These are phyloP conservation scores for Oophaga sylvatica DNA, from an alignment of 2,797 vertebrate species.

Conservation along the genomic window DNA sequence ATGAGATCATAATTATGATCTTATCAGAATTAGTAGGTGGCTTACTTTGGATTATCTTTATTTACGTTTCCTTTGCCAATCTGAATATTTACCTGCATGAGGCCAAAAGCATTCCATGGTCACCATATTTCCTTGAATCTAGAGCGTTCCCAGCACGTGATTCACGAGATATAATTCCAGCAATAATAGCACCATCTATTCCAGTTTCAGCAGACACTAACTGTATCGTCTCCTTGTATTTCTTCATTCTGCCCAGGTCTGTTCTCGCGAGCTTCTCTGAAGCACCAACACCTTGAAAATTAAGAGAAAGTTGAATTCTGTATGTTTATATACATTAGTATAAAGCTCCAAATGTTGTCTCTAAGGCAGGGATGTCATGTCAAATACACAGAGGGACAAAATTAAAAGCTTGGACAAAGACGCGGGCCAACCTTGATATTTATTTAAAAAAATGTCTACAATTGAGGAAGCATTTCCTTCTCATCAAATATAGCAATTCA, in stretches of 20 bases:
- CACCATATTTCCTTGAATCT: conserved; percentile 35
- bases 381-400: no score
- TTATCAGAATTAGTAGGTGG: no score
- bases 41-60: background rate
- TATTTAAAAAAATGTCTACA: no score
- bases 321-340: background rate
- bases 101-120: conserved; percentile 64
- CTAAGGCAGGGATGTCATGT: no score
- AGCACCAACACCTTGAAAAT: conserved; percentile 21
- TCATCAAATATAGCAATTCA: no score
- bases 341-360: no score
- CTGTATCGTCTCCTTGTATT: conserved; percentile 62
- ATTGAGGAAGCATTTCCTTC: no score
- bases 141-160: conserved; percentile 62
- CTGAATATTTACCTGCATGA: conserved; percentile 67
- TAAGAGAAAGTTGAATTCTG: background rate
- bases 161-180: conserved; percentile 69
- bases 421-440: no score
- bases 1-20: no score
- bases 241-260: conserved; percentile 64
- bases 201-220: conserved; percentile 58
- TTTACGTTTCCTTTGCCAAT: background rate
- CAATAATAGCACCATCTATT: conserved; percentile 65
- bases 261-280: conserved; percentile 69
- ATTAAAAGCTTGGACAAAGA: no score